phyloP scores from a whole-genome alignment of 2,113 vertebrate species.

The Myotis davidii region DNA sequence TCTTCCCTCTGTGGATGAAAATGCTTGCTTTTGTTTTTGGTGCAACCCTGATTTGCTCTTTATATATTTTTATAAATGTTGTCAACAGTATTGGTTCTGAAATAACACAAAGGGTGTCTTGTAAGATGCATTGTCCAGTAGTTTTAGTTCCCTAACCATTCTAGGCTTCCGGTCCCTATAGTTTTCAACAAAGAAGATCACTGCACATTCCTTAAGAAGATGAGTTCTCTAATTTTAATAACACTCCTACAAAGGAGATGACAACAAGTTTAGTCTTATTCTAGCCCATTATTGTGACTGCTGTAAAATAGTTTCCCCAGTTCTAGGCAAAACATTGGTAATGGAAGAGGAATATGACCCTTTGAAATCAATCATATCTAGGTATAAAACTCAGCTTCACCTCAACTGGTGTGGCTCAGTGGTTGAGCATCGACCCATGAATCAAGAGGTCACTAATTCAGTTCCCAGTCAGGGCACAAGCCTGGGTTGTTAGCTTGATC shows the following conservation, averaged over 20 bases:
- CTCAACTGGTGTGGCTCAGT: no score
- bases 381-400: neutral
- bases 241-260: neutral
- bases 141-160: neutral
- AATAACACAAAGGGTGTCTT: constrained; percentile 35
- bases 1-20: constrained; percentile 69
- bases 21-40: constrained; percentile 73
- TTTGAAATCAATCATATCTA: neutral
- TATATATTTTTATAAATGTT: constrained; percentile 66
- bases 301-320: neutral
- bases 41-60: constrained; percentile 48
- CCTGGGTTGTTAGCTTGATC: no score
- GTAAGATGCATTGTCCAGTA: neutral
- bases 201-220: neutral
- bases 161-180: neutral
- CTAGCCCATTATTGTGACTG: constrained; percentile 9
- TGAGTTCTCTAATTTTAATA: neutral
- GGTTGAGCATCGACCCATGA: no score
- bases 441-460: no score
- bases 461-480: no score
- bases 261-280: constrained; percentile 49
- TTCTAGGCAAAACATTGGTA: neutral
- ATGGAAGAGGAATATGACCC: neutral
- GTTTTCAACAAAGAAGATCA: neutral
- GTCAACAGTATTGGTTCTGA: constrained; percentile 47